Percentiles rank a stretch among this genome's conserved stretches.
Conservation (phyloP, 2,113 vertebrate species). For the Zapornia atra region DNA sequence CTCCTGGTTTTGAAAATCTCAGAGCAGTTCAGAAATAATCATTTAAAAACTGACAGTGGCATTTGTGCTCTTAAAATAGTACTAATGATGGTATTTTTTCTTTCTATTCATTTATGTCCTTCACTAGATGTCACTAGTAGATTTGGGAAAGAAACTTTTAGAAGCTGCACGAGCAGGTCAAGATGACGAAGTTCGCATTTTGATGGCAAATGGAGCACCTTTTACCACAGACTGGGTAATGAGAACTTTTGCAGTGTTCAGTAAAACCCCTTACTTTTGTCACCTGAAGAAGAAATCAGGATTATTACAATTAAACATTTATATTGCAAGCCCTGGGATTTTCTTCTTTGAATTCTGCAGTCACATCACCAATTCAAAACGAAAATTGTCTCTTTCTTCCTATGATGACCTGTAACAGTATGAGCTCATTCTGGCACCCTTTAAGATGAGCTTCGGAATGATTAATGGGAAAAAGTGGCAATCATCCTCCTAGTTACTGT, state of each 20-base stretch:
- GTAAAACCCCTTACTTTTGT: background rate
- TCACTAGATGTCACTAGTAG: conserved; percentile 86
- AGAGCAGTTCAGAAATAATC: background rate
- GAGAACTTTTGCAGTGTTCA: background rate
- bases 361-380: background rate
- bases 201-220: conserved; percentile 92
- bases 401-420: background rate
- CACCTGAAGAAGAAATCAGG: background rate
- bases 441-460: background rate
- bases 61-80: background rate
- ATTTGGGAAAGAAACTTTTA: conserved; percentile 90
- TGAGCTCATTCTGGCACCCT: background rate
- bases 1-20: background rate
- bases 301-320: background rate
- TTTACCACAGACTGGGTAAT: conserved; percentile 92
- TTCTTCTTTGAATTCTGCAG: background rate
- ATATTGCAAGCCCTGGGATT: background rate
- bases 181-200: conserved; percentile 90
- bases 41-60: background rate
- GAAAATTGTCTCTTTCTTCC: background rate
- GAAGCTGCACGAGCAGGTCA: conserved; percentile 88
- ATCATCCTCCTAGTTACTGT: background rate
- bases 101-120: conserved; percentile 48
- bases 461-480: background rate
- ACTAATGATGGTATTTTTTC: background rate